These are phyloP conservation scores for Drosophila macrospina DNA, from an alignment of 2,888 invertebrate genomes.

Conservation along the genomic window DNA sequence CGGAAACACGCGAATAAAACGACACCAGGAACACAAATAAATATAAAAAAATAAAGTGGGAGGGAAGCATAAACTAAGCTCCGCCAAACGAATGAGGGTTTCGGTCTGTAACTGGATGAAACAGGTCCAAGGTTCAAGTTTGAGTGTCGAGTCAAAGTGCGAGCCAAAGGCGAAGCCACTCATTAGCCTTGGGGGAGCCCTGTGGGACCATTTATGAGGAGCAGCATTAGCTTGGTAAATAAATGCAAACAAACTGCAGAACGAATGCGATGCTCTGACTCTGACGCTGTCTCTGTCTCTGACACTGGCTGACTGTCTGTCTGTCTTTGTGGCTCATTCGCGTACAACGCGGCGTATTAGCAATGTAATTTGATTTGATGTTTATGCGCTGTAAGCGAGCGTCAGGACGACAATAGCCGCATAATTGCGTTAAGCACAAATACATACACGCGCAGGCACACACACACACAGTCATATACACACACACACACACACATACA, in stretches of 20 bases:
- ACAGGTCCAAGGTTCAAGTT: constrained; percentile 3
- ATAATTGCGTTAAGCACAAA: constrained; percentile 68
- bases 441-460: constrained; percentile 25
- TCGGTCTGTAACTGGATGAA: constrained; percentile 23
- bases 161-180: constrained; percentile 33
- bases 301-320: neutral
- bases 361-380: constrained; percentile 78
- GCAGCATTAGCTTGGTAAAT: constrained; percentile 43
- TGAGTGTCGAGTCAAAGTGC: constrained; percentile 2
- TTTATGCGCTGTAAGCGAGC: constrained; percentile 57
- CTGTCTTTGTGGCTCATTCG: constrained; percentile 28
- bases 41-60: constrained; percentile 24
- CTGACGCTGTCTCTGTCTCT: neutral
- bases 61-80: constrained; percentile 29
- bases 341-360: constrained; percentile 73
- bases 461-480: constrained; percentile 16
- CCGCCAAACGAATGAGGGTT: constrained; percentile 31
- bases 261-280: constrained; percentile 53
- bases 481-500: constrained; percentile 20
- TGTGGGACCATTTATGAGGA: constrained; percentile 47
- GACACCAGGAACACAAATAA: constrained; percentile 41
- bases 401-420: constrained; percentile 35
- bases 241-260: constrained; percentile 70
- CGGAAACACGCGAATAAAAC: constrained; percentile 57
- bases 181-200: constrained; percentile 49